phyloP scores from a whole-genome alignment of 2,888 invertebrate species.

The Dicyrtoma fusca region DNA sequence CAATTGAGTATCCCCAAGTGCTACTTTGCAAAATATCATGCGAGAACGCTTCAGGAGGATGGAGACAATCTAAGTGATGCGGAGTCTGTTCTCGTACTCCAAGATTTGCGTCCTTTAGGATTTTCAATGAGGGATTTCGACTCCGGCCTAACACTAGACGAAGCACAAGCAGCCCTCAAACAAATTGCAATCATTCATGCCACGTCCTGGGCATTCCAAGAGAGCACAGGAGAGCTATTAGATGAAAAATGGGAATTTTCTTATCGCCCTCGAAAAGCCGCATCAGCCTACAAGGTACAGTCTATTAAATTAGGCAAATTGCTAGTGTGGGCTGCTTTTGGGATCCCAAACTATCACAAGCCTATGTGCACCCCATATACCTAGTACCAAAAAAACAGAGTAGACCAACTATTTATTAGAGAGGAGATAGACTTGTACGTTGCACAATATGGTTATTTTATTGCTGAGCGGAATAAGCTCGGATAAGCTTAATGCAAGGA shows the following conservation, averaged over 20 bases:
- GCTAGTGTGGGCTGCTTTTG: too few species aligned
- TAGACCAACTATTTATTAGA: too few species aligned
- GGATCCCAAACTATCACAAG: too few species aligned
- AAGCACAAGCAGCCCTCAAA: slow-evolving; percentile 51
- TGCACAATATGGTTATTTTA: too few species aligned
- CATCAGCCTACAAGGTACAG: slow-evolving; percentile 53
- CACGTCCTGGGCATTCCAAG: slow-evolving; percentile 54
- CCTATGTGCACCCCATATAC: too few species aligned
- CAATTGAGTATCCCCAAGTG: slow-evolving; percentile 52
- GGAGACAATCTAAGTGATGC: slow-evolving; percentile 52
- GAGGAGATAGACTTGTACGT: too few species aligned
- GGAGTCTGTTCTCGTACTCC: slow-evolving; percentile 58
- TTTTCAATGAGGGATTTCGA: slow-evolving; percentile 56
- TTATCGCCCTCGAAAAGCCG: slow-evolving; percentile 54
- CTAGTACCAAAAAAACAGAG: too few species aligned
- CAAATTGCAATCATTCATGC: slow-evolving; percentile 57
- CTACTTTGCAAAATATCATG: slow-evolving; percentile 56
- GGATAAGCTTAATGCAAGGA: too few species aligned
- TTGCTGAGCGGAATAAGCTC: too few species aligned
- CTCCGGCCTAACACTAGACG: slow-evolving; percentile 54
- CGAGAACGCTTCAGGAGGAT: slow-evolving; percentile 39
- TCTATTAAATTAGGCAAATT: too few species aligned
- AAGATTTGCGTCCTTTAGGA: slow-evolving; percentile 56
- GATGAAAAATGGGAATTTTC: slow-evolving; percentile 55
- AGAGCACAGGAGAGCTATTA: slow-evolving; percentile 27